Conservation (phyloP, 2,113 vertebrate genomes). For the Crotalus viridis region DNA sequence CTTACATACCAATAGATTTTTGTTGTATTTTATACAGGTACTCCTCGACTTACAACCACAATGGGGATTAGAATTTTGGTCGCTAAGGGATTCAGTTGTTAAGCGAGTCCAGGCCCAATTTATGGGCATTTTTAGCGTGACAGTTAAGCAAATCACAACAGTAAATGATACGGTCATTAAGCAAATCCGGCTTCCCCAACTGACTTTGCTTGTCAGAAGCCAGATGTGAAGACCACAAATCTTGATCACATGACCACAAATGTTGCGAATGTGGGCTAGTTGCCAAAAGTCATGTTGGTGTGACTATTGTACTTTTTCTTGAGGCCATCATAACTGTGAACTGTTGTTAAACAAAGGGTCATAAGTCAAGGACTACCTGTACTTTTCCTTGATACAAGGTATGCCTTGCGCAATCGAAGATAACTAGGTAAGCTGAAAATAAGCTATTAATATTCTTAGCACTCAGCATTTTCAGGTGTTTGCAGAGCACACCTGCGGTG, state of each 20-base stretch:
- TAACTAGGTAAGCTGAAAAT: slow-evolving; percentile 21
- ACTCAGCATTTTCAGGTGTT: slow-evolving; percentile 22
- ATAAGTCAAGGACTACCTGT: not conserved
- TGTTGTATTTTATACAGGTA: not conserved
- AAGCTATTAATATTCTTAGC: slow-evolving; percentile 10
- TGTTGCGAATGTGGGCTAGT: not conserved
- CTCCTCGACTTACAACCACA: not conserved
- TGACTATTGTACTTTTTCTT: not conserved
- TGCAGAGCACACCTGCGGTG: slow-evolving; percentile 13
- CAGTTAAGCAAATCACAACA: not conserved
- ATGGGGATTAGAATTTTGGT: not conserved
- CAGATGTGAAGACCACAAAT: not conserved
- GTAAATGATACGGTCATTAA: too few species aligned
- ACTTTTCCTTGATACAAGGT: not conserved
- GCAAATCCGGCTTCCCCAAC: not conserved
- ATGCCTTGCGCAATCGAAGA: slow-evolving; percentile 8
- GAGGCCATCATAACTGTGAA: not conserved
- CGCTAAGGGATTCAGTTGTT: not conserved
- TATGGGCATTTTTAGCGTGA: not conserved
- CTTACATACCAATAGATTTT: not conserved
- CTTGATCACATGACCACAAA: not conserved
- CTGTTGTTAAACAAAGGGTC: not conserved
- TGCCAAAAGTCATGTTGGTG: not conserved
- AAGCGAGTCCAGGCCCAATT: not conserved
- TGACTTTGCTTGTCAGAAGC: not conserved